Evolutionary conservation across 2,888 invertebrate species (phyloP).

Genomic region (Cerceris ruficornis): DNA sequence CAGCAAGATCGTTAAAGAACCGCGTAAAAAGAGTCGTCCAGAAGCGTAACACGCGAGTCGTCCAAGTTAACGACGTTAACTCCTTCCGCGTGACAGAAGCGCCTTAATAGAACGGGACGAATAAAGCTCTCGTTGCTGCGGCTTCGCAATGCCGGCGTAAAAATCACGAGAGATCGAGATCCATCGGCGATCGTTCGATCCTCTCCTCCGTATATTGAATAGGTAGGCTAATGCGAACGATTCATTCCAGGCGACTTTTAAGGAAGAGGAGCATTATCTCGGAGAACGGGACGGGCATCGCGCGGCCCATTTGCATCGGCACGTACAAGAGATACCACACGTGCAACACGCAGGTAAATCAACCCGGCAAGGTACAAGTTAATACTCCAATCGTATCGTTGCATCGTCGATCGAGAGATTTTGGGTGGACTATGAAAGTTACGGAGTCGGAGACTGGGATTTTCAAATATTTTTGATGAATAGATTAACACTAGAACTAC

Average conservation of each 20-base stretch:
- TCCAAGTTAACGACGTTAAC: constrained; percentile 6
- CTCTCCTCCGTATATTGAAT: neutral
- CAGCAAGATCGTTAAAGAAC: neutral
- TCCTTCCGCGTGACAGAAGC: constrained; percentile 12
- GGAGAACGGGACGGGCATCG: constrained; percentile 72
- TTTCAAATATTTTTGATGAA: too few species aligned
- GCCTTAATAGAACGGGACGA: neutral
- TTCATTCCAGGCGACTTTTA: constrained; percentile 70
- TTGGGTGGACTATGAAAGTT: too few species aligned
- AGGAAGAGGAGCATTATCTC: constrained; percentile 73
- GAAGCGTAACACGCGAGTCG: neutral
- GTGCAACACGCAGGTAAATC: constrained; percentile 89
- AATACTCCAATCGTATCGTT: neutral
- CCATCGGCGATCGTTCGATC: neutral
- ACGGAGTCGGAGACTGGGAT: too few species aligned
- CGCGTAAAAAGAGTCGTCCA: neutral
- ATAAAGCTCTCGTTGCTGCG: constrained; percentile 10
- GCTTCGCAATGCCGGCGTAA: neutral
- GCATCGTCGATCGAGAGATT: too few species aligned
- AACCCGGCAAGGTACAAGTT: constrained; percentile 15
- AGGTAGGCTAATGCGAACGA: constrained; percentile 48
- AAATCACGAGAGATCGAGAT: constrained; percentile 6
- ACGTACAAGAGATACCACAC: constrained; percentile 90
- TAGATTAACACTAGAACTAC: too few species aligned
- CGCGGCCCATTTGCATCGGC: constrained; percentile 86